These are phyloP conservation scores for Gopherus evgoodei DNA, from an alignment of 2,113 vertebrate genomes.

Conservation along the genomic window DNA sequence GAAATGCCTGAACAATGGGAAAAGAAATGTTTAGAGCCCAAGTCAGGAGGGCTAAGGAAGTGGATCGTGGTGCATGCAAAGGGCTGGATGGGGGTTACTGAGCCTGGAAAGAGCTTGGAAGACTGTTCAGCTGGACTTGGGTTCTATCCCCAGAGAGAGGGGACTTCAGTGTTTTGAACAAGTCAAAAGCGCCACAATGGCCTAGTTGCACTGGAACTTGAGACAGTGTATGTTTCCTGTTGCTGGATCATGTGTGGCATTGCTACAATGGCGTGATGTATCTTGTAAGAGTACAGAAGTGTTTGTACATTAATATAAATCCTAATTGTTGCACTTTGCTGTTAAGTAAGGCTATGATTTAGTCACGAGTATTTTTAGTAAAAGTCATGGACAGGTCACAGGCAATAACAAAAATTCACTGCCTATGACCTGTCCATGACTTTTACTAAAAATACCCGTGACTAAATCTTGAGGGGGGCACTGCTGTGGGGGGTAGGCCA, in stretches of 20 bases:
- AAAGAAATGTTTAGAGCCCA: not conserved
- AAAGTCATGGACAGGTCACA: no score
- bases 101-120: not conserved
- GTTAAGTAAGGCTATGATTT: no score
- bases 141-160: not conserved
- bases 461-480: no score
- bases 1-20: not conserved
- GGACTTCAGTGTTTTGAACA: not conserved
- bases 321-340: not conserved
- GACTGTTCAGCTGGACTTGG: not conserved
- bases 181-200: not conserved
- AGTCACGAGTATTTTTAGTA: no score
- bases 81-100: rapidly evolving
- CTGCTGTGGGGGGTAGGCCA: no score
- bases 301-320: not conserved
- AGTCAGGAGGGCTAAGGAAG: rapidly evolving
- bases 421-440: no score
- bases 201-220: not conserved
- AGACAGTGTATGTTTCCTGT: not conserved
- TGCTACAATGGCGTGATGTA: no score
- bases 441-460: no score
- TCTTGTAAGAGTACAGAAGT: not conserved
- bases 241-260: not conserved
- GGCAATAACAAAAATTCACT: no score
- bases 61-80: not conserved